Conservation (phyloP, 2,797 vertebrate species). For the Spinus olivaceus region DNA sequence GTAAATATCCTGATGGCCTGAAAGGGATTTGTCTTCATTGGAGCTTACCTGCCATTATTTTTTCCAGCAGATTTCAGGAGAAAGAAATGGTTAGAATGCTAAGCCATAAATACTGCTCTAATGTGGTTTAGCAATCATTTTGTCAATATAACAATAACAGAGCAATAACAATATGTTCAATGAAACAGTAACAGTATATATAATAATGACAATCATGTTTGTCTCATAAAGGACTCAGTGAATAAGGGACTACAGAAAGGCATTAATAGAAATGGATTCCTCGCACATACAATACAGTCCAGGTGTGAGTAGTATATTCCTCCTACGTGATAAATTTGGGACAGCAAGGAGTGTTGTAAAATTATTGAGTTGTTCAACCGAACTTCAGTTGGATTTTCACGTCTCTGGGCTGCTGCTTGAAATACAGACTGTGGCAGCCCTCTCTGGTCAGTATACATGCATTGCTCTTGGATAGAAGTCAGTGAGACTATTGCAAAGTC, state of each 20-base stretch:
- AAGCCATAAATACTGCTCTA: neutral
- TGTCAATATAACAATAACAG: neutral
- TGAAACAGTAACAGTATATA: neutral
- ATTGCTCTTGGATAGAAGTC: neutral
- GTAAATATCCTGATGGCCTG: conserved; percentile 18
- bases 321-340: neutral
- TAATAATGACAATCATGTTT: neutral
- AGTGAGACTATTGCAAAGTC: neutral
- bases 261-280: neutral
- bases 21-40: neutral
- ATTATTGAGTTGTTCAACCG: neutral
- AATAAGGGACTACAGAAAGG: neutral
- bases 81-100: neutral
- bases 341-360: neutral
- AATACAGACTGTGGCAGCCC: neutral
- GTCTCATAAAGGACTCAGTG: neutral
- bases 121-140: neutral
- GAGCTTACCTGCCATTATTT: neutral
- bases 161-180: neutral
- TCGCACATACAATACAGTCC: neutral
- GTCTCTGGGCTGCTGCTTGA: neutral
- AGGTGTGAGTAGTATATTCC: neutral
- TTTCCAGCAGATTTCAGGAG: neutral
- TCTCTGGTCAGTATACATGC: neutral
- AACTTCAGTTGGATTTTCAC: neutral